Conservation (phyloP, 2,113 vertebrate genomes). For the Litocranius walleri region DNA sequence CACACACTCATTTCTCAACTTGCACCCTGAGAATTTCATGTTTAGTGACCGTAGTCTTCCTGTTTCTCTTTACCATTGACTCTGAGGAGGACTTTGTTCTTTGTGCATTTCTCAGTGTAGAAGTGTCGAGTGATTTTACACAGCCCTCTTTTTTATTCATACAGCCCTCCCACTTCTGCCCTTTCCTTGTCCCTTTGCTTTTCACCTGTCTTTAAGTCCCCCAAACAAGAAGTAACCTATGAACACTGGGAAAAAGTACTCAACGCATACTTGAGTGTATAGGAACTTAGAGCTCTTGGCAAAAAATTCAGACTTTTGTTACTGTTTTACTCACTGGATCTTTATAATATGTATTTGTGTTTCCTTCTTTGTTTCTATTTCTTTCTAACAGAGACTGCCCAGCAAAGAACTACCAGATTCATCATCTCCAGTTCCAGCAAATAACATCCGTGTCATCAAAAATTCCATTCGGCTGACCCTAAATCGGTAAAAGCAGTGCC, state of each 20-base stretch:
- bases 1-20: neutral
- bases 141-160: neutral
- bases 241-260: neutral
- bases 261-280: neutral
- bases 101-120: neutral
- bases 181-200: neutral
- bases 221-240: neutral
- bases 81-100: neutral
- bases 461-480: constrained; percentile 98
- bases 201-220: neutral
- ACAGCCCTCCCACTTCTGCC: neutral
- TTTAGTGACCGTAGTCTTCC: neutral
- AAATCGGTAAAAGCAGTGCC: constrained; percentile 85
- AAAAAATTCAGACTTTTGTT: neutral
- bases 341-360: neutral
- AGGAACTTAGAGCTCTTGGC: neutral
- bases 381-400: constrained; percentile 87
- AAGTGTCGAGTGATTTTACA: neutral
- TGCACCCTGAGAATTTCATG: neutral
- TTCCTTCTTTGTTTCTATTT: constrained; percentile 38
- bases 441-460: constrained; percentile 92
- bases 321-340: neutral
- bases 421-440: constrained; percentile 93
- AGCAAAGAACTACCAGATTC: constrained; percentile 97
- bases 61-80: neutral